A percentile compares a stretch with the other conserved stretches of the same genome.
Conservation (phyloP, 1,140 invertebrate species). For the Diorhabda carinulata region DNA sequence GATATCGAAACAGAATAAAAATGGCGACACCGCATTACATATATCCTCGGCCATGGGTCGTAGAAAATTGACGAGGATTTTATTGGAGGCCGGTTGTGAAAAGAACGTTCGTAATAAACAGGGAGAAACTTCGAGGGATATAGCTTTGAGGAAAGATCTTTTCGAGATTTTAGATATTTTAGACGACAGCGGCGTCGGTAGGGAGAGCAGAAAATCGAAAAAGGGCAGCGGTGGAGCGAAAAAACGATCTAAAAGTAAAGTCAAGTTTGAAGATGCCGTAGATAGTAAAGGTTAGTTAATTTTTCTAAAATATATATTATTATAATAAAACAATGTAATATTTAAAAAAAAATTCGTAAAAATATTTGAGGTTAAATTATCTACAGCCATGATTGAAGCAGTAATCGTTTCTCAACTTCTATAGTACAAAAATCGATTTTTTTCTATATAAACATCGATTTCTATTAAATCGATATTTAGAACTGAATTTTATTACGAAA, state of each 20-base stretch:
- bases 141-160: conserved; percentile 77
- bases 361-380: no score
- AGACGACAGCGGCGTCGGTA: conserved; percentile 46
- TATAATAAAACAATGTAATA: not conserved
- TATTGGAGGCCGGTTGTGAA: conserved; percentile 83
- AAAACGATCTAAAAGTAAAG: conserved; percentile 44
- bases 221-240: conserved; percentile 47
- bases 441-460: no score
- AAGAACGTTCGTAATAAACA: conserved; percentile 82
- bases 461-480: no score
- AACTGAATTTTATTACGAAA: no score
- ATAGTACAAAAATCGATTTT: no score
- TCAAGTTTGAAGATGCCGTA: conserved; percentile 45
- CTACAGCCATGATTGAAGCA: no score
- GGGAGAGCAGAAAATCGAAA: conserved; percentile 45
- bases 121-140: conserved; percentile 85
- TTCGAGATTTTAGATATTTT: conserved; percentile 46
- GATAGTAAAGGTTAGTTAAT: conserved; percentile 1
- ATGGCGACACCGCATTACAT: conserved; percentile 91
- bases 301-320: not conserved
- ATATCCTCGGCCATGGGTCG: conserved; percentile 91
- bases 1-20: conserved; percentile 90
- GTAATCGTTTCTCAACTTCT: no score
- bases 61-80: conserved; percentile 84
- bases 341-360: no score